These are phyloP conservation scores for Cebidichthys violaceus DNA, from an alignment of 2,113 vertebrate genomes.

Conservation along the genomic window DNA sequence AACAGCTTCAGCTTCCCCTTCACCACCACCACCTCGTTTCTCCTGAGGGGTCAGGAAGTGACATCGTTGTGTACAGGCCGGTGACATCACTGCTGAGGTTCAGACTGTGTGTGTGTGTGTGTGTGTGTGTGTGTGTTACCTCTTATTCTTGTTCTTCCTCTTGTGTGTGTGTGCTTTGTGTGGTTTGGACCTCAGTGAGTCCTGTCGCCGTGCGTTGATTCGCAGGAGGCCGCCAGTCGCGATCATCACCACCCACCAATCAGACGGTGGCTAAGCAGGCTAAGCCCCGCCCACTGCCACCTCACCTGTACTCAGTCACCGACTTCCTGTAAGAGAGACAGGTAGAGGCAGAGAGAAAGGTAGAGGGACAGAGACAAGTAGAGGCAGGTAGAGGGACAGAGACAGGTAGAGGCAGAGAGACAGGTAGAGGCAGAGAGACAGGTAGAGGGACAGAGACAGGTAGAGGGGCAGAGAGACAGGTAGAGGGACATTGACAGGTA, in stretches of 20 bases:
- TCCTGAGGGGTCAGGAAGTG: conserved; percentile 66
- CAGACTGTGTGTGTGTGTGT: neutral
- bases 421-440: neutral
- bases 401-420: no score
- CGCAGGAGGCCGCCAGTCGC: conserved; percentile 96
- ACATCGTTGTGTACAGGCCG: neutral
- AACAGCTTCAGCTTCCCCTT: conserved; percentile 94
- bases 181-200: conserved; percentile 87
- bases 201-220: conserved; percentile 93
- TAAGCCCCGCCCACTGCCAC: conserved; percentile 25
- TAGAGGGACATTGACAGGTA: no score
- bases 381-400: no score
- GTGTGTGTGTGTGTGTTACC: conserved; percentile 39
- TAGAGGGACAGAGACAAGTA: no score
- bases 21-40: conserved; percentile 95
- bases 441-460: no score
- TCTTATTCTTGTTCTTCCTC: conserved; percentile 90
- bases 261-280: conserved; percentile 21
- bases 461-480: no score
- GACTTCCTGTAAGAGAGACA: conserved; percentile 58
- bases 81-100: neutral
- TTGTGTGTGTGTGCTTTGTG: conserved; percentile 87
- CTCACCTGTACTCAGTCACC: conserved; percentile 52
- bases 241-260: conserved; percentile 86
- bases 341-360: neutral